These are phyloP conservation scores for Beroe ovata DNA, from an alignment of 37 sponge, comb jelly and placozoan genomes.

Conservation along the genomic window DNA sequence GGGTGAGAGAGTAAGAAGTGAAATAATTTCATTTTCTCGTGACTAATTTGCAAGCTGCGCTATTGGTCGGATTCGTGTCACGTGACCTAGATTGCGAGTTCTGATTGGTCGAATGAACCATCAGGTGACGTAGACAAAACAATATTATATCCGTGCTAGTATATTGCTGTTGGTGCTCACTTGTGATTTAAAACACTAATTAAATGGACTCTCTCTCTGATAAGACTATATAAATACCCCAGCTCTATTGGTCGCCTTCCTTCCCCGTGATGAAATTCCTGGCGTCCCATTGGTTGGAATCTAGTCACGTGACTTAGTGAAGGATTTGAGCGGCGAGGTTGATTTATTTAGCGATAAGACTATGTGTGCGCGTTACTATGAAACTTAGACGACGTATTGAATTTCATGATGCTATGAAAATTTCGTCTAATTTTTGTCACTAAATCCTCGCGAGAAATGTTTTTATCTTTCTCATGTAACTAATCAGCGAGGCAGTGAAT, in stretches of 20 bases:
- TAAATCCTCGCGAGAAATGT: not conserved
- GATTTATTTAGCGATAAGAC: conserved; percentile 66
- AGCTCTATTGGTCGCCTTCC: not conserved
- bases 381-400: not conserved
- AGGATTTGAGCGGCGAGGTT: not conserved
- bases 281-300: not conserved
- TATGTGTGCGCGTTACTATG: conserved; percentile 52
- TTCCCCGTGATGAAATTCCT: not conserved
- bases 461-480: not conserved
- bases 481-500: not conserved
- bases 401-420: conserved; percentile 40
- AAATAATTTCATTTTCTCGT: not conserved
- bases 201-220: conserved; percentile 39
- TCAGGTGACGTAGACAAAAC: not conserved
- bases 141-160: no score
- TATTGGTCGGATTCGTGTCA: not conserved
- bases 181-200: conserved; percentile 62
- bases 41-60: not conserved
- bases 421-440: conserved; percentile 61
- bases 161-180: conserved; percentile 24
- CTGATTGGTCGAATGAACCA: not conserved
- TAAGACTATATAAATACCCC: conserved; percentile 48
- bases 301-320: conserved; percentile 4
- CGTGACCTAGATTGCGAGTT: not conserved
- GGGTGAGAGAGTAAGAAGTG: not conserved